Evolutionary conservation across 2,797 vertebrate genomes (phyloP), one percentile per base, ranked within the genome.

Genomic region (Silurus aristotelis): DNA sequence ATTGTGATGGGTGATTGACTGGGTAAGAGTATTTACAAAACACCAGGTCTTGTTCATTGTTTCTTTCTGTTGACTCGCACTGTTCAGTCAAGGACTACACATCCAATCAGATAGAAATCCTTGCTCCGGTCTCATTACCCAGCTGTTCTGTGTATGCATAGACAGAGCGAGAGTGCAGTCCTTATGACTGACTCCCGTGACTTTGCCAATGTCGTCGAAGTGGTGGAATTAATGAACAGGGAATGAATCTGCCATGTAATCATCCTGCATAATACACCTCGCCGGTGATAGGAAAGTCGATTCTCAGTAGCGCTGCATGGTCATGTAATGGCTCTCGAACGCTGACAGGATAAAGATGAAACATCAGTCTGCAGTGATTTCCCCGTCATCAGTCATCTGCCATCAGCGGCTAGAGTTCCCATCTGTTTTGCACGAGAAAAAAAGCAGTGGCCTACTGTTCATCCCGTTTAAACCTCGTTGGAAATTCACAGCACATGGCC

Each of bases 191-290:
- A 55, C 15, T 19, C 58, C 66, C 17, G 71, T 75, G 48, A 80
- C 46, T 66, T 81, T 22, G 13, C 78, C 52, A 76, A 83, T 52
- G 84, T 60, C 52, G 38, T 6, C 17, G 73, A 58, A 58, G 15
- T 10, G 25, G 2, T 25, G 9, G 70, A 72, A 72, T n/a, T 22
- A 55, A 56, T 31, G 52, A 89, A 85, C 4, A 75, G 83, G 68
- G 73, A 89, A 83, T 82, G 81, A 90, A 91, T 89, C 84, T 72
- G 52, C 76, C 80, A 83, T 70, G 84, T 85, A 90, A 58, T 90
- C 90, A 90, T 90, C 85, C 92, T 12, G 68, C 82, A 63, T 66
- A 67, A 82, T 76, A 13, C 67, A 52, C 80, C 87, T 87, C 91
- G 82, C 56, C 83, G 81, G 60, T 83, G 71, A 89, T 89, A 87